These are phyloP conservation scores for Limnephilus marmoratus DNA, from an alignment of 2,888 invertebrate species.

Conservation along the genomic window DNA sequence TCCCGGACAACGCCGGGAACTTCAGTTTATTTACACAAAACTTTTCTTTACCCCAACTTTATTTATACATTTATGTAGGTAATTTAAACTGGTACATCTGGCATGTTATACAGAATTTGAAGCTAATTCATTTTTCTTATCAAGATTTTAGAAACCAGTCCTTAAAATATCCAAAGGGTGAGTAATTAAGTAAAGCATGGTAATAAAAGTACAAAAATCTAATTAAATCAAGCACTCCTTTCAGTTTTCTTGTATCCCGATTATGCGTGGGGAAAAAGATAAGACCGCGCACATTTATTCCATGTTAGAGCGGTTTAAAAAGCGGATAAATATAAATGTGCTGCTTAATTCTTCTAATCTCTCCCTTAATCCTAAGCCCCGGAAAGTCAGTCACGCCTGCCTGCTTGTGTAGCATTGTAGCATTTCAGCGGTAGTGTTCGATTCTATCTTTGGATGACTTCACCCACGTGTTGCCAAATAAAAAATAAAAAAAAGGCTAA, in stretches of 20 bases:
- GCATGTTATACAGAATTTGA: no score
- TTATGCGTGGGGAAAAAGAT: background rate
- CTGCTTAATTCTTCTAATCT: background rate
- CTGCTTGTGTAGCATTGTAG: background rate
- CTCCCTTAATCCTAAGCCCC: background rate
- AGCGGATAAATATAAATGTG: background rate
- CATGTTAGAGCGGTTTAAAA: background rate
- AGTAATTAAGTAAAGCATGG: background rate
- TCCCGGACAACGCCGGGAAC: no score
- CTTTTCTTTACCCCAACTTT: no score
- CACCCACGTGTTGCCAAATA: background rate
- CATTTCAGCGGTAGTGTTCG: background rate
- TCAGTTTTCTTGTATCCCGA: background rate
- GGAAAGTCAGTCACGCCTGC: background rate
- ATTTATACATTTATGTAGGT: no score
- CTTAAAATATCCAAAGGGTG: background rate
- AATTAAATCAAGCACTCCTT: background rate
- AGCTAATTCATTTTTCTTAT: no score
- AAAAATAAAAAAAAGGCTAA: background rate
- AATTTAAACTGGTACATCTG: no score
- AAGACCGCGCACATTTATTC: background rate
- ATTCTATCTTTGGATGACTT: background rate
- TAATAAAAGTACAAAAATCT: background rate
- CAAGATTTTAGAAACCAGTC: no score
- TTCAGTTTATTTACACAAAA: no score